Conservation (phyloP, 2,888 invertebrate species). For the Scaptomyza reducta region DNA sequence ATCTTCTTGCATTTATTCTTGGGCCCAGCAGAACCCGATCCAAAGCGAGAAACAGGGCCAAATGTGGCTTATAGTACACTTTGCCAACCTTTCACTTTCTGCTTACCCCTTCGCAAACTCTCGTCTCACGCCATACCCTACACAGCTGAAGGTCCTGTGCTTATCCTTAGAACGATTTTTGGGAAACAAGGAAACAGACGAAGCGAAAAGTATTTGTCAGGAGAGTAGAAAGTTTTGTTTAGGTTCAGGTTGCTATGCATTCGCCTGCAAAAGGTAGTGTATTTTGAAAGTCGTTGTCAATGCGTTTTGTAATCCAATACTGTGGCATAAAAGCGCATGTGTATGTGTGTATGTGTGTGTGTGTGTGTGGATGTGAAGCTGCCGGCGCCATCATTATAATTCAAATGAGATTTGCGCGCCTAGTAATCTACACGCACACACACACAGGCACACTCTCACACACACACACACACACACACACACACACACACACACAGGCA, state of each 20-base stretch:
- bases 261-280: too few species aligned
- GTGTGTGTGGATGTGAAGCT: conserved; percentile 46
- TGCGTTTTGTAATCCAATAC: conserved; percentile 7
- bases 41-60: conserved; percentile 12
- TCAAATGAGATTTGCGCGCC: conserved; percentile 76
- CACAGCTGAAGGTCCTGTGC: too few species aligned
- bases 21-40: conserved; percentile 22
- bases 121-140: too few species aligned
- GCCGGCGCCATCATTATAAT: conserved; percentile 76
- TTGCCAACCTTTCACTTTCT: too few species aligned
- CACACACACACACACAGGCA: not conserved
- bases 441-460: not conserved
- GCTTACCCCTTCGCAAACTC: too few species aligned
- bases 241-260: too few species aligned
- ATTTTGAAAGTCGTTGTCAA: conserved; percentile 2
- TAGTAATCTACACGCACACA: conserved; percentile 50
- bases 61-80: conserved; percentile 22
- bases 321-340: not conserved
- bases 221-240: too few species aligned
- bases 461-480: conserved; percentile 11
- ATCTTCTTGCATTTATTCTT: conserved; percentile 9
- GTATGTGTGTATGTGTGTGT: conserved; percentile 26
- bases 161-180: too few species aligned
- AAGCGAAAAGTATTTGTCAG: too few species aligned
- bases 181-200: too few species aligned